Evolutionary conservation across 2,888 invertebrate species (phyloP), one percentile per base, ranked within the genome.

Genomic region (Augiades crinisus): DNA sequence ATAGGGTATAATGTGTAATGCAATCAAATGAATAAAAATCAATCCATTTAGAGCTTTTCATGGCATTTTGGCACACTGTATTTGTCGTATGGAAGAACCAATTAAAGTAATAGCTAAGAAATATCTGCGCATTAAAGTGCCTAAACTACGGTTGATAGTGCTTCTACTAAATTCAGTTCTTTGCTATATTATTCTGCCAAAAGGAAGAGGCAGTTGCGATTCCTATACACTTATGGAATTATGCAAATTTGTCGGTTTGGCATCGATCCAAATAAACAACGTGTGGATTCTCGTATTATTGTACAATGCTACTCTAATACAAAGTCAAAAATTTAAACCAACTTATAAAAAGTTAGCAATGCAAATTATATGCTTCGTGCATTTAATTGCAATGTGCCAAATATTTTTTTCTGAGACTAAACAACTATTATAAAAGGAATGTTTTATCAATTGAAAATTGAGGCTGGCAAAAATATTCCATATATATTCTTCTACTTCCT

Each of bases 341-440:
- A 33, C 17, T 21, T 27, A 33, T 37, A 44, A 37, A 50, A 51
- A 51, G 44, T 31, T 37, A 37, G 19, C 10, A 51, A 43, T 45
- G 22, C 41, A 41, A 34, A 13, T 7, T 31, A 34, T 41, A 22
- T 34, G 16, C 14, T 45, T 44, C 12, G 31, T 44, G 44, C 37
- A 44, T 8, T 44, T 34, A 43, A 36, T 36, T 34, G 43, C 36
- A 44, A 44, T 13, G 31, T 37, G 37, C 37, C 47, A 47, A 47
- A 37, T 37, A 19, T 38, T 21, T 13, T 17, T 34, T 38, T 44
- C 37, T 37, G 44, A 50, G 12, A 36, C 33, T 30, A 44, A 33
- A 44, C 38, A 19, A 40, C 37, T 37, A 44, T 43, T 33, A 17
- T 36, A 50, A 50, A 51, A 51, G 50, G 50, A 51, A 51, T 51